Conservation (phyloP, 2,113 vertebrate species). For the Saguinus midas region DNA sequence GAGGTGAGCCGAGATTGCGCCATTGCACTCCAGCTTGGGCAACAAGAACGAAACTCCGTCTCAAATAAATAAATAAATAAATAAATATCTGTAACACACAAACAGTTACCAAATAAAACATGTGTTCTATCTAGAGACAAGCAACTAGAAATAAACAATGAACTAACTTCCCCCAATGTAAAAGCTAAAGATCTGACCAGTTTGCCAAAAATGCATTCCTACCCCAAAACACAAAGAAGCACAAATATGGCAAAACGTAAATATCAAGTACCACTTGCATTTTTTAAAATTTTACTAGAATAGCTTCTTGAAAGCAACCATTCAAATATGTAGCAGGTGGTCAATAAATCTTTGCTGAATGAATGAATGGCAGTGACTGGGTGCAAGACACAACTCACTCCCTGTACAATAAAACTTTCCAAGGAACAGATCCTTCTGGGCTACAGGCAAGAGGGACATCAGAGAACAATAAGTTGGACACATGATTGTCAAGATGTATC, state of each 20-base stretch:
- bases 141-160: not conserved
- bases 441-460: no score
- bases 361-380: not conserved
- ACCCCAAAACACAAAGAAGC: not conserved
- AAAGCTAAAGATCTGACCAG: not conserved
- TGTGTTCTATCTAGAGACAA: not conserved
- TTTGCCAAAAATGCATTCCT: not conserved
- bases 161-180: not conserved
- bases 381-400: fast-evolving
- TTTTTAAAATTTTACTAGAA: not conserved
- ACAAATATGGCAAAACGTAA: not conserved
- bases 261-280: not conserved
- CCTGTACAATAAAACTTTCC: not conserved
- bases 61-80: conserved; percentile 36
- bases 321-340: not conserved
- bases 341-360: not conserved
- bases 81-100: not conserved
- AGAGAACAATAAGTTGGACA: not conserved
- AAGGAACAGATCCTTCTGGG: not conserved
- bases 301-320: not conserved
- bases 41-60: no score
- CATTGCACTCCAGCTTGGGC: no score
- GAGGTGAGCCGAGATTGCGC: no score
- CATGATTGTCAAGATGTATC: not conserved
- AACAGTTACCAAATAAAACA: not conserved